Evolutionary conservation across 53 echinoderm and acorn worm species (phyloP).

Genomic region (Antedon mediterranea): DNA sequence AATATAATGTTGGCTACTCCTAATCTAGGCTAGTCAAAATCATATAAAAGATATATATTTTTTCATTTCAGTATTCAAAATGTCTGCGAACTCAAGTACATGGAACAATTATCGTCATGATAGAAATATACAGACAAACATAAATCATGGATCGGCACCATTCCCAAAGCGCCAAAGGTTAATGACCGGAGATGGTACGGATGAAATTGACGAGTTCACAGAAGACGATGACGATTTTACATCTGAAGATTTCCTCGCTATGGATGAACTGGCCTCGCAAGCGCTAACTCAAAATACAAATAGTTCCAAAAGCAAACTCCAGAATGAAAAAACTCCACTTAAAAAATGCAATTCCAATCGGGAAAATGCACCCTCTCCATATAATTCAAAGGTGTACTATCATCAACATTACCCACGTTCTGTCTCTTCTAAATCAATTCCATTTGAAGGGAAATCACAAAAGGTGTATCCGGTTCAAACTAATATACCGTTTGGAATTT

Average conservation of each 20-base stretch:
- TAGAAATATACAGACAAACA: neutral
- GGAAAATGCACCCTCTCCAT: neutral
- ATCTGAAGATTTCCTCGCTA: conserved; percentile 55
- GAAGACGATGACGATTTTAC: conserved; percentile 81
- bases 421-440: neutral
- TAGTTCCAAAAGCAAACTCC: neutral
- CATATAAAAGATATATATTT: too few relatives aligned
- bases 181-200: conserved; percentile 1
- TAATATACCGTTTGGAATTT: conserved; percentile 4
- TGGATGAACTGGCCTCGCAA: conserved; percentile 73
- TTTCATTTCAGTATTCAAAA: too few relatives aligned
- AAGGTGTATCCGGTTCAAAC: neutral
- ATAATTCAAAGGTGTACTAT: neutral
- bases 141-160: neutral
- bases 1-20: too few relatives aligned
- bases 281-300: conserved; percentile 36
- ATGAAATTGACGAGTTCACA: conserved; percentile 54
- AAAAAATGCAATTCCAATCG: neutral
- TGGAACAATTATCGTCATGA: neutral
- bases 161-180: neutral
- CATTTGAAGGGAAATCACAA: neutral
- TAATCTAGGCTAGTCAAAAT: too few relatives aligned
- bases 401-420: neutral
- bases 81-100: neutral
- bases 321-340: neutral